phyloP scores from a whole-genome alignment of 2,113 vertebrate species.

The Balaeniceps rex region DNA sequence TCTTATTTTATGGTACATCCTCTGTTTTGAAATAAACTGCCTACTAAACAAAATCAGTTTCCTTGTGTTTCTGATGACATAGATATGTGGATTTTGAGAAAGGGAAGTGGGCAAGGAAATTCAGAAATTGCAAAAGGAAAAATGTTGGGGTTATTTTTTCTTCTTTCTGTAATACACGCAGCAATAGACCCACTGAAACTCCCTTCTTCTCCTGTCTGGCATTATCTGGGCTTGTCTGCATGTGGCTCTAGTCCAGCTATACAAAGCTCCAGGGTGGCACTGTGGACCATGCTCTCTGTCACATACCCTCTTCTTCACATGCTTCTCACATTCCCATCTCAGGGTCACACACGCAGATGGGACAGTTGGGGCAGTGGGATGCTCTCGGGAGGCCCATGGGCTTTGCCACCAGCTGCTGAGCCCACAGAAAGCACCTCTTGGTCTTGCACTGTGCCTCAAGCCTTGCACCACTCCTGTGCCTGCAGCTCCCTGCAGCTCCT shows the following conservation, averaged over 20 bases:
- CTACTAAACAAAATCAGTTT: neutral
- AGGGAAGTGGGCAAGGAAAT: neutral
- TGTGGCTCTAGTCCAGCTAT: neutral
- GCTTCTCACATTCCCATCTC: neutral
- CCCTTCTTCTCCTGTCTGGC: neutral
- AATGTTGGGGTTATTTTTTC: neutral
- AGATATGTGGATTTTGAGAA: neutral
- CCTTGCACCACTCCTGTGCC: neutral
- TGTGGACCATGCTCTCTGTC: neutral
- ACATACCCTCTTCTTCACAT: neutral
- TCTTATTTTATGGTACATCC: neutral
- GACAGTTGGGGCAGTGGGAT: neutral
- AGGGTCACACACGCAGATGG: neutral
- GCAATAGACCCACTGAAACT: neutral
- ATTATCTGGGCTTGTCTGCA: neutral
- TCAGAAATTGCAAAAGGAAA: neutral
- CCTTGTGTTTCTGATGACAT: neutral
- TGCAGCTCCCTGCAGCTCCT: neutral
- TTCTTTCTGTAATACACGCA: neutral
- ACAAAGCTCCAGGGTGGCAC: neutral
- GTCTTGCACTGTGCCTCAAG: neutral
- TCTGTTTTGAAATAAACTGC: conserved; percentile 3
- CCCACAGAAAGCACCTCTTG: neutral
- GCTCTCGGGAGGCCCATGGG: neutral
- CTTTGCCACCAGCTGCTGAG: neutral